Evolutionary conservation across 2,888 invertebrate genomes (phyloP), one percentile per base, ranked within the genome.

Genomic region (Cabera pusaria): DNA sequence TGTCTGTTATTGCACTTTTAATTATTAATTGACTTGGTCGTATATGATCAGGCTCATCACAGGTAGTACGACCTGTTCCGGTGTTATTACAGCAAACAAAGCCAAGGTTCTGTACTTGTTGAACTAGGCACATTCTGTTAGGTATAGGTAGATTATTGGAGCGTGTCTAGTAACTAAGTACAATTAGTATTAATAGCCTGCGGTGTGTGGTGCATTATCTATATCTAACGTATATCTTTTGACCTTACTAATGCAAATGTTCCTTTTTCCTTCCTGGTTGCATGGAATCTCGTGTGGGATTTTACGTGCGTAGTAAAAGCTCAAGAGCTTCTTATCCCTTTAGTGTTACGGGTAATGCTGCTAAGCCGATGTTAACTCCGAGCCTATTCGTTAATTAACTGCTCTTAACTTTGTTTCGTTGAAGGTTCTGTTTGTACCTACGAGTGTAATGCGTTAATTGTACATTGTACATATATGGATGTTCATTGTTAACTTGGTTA

Each of bases 211-310:
- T 26, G 27, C 27, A 27, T 4, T 14, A 27, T 39, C n/a, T n/a
- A n/a, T 33, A 33, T 33, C 22, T 33, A 32, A 32, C 23, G 22
- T 33, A 33, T 33, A 22, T 32, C 27, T 39, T 26, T 25, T 25
- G 31, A 26, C 38, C 31, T 38, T 32, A 36, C 8, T 5, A 18
- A 24, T 20, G 10, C 12, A 14, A 28, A 19, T 37, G 10, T 10
- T 5, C 5, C 14, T 37, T 20, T 31, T 28, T 37, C 37, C 31
- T 37, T 31, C 29, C 29, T 31, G 26, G 7, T 19, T 25, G 23
- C 16, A 7, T 10, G 7, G 8, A 14, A 6, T 11, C 8, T 8
- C 5, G 12, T n/a, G 11, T 22, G 12, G 24, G 25, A 19, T 20
- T 29, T 27, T 20, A 31, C 16, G 24, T 25, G 16, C 17, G 36